Evolutionary conservation across 2,113 vertebrate genomes (phyloP).

Genomic region (Columbina picui): DNA sequence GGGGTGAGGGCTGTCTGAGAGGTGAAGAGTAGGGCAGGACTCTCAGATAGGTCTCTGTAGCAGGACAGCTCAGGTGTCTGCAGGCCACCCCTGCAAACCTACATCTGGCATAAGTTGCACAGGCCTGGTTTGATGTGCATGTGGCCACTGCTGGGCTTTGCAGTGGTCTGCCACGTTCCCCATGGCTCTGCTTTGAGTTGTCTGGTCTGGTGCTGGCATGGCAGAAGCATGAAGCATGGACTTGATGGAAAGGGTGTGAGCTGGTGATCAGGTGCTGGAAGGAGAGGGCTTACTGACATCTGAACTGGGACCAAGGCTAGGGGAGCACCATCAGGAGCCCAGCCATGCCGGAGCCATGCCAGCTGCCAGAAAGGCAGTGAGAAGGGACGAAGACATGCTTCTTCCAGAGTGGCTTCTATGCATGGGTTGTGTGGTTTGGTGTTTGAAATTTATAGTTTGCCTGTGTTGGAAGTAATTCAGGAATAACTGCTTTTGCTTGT

Average conservation of each 20-base stretch:
- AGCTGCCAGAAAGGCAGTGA: accelerated
- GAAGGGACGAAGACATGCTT: accelerated
- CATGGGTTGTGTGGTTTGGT: accelerated
- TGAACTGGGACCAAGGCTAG: accelerated
- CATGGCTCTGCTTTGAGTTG: background rate
- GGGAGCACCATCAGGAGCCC: accelerated
- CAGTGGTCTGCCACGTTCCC: background rate
- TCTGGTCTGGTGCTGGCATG: background rate
- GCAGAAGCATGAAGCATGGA: accelerated
- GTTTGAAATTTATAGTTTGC: background rate
- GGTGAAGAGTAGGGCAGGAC: background rate
- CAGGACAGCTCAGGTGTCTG: background rate
- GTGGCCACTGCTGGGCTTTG: accelerated
- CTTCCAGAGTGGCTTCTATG: background rate
- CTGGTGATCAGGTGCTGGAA: background rate
- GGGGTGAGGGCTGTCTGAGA: accelerated
- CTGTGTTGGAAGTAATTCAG: background rate
- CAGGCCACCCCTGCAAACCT: background rate
- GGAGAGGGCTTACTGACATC: background rate
- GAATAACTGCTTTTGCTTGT: background rate
- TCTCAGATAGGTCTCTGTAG: background rate
- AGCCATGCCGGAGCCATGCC: accelerated
- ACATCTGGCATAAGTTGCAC: accelerated
- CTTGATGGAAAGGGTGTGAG: background rate
- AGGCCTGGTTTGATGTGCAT: accelerated